Conservation (phyloP, 2,113 vertebrate genomes). For the Nothocercus julius region DNA sequence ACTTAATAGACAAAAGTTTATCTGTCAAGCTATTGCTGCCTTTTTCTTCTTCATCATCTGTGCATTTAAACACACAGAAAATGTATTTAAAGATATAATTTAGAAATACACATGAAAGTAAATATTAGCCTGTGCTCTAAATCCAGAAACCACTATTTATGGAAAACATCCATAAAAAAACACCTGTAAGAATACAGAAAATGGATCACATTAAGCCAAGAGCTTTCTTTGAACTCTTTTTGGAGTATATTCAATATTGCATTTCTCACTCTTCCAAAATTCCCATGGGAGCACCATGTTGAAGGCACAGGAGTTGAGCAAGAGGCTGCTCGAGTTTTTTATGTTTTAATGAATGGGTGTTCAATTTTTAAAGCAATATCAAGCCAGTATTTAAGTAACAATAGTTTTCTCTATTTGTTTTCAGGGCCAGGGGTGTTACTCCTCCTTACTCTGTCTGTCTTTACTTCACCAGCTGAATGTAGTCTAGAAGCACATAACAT, state of each 20-base stretch:
- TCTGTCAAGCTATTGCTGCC: background rate
- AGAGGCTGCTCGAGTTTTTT: background rate
- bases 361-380: background rate
- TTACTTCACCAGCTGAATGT: slow-evolving; percentile 4
- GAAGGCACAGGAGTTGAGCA: background rate
- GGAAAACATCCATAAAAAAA: background rate
- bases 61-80: background rate
- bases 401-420: background rate
- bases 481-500: background rate
- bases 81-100: background rate
- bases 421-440: background rate
- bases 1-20: background rate
- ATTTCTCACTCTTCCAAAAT: background rate
- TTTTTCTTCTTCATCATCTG: background rate
- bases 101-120: background rate
- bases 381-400: slow-evolving; percentile 30
- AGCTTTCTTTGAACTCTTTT: background rate
- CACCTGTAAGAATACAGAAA: background rate
- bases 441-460: background rate
- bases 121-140: background rate
- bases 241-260: background rate
- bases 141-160: background rate
- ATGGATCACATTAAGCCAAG: background rate
- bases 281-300: background rate
- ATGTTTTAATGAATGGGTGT: background rate